Evolutionary conservation across 2,797 vertebrate species (phyloP), one percentile per base, ranked within the genome.

Genomic region (Gastrophryne carolinensis): DNA sequence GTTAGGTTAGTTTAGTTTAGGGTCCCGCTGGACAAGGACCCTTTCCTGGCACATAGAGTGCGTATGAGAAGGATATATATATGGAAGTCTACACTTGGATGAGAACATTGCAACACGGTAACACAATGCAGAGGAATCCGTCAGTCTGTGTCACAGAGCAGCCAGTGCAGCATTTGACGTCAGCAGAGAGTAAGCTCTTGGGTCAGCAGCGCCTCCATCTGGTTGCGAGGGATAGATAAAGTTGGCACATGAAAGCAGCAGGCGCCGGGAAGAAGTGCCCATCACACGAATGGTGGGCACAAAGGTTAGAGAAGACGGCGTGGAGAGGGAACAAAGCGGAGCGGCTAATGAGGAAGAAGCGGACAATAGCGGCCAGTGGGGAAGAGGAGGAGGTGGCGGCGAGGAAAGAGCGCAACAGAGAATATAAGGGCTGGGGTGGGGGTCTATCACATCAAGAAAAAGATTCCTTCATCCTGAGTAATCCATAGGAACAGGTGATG

Each of bases 281-380:
- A 58, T 66, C 62, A 15, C 21, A 52, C 10, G 9, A 15, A n/a
- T 3, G 21, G 58, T 7, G 41, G n/a, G 17, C 19, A 13, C 26
- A 57, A 34, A 47, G 61, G 70, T 29, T 58, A 64, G 44, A 19
- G 23, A 19, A 62, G 70, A 23, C 30, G 5, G n/a, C 5, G 69
- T 41, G 10, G 57, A 44, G 23, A 9, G 23, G 35, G 58, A 73
- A 63, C 58, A 73, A 73, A 73, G 49, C 3, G 23, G 39, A 12
- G 39, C 47, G 4, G 34, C 62, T 67, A 74, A 74, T 67, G 72
- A 74, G 62, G 63, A 66, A 52, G 53, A 37, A 34, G 47, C 56
- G 21, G 35, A 49, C 26, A 66, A 47, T 57, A 32, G 34, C 32
- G 54, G 37, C 34, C 8, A 1, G 39, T 24, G 9, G 67, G 37